These are phyloP conservation scores for Myiagra hebetior DNA, from an alignment of 2,113 vertebrate genomes.

Conservation along the genomic window DNA sequence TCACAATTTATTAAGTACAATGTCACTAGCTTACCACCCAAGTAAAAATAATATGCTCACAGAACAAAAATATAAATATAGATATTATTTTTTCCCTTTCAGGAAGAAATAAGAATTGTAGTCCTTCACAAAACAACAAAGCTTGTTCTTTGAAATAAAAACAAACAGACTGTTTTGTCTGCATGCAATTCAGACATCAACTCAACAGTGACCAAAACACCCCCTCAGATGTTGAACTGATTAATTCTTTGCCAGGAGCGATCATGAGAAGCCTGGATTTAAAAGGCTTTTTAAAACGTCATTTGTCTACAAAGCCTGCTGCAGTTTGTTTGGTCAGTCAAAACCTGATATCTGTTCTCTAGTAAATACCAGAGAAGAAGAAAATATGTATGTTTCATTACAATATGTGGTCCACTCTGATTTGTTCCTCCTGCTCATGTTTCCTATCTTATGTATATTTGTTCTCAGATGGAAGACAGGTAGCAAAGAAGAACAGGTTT, in stretches of 20 bases:
- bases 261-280: slow-evolving; percentile 7
- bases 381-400: neutral
- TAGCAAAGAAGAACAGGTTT: neutral
- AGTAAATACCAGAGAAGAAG: neutral
- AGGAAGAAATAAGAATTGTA: neutral
- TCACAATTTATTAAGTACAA: neutral
- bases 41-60: neutral
- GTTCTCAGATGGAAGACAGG: neutral
- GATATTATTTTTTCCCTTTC: neutral
- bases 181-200: neutral
- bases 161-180: neutral
- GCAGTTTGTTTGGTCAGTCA: neutral
- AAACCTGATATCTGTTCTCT: neutral
- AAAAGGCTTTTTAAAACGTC: neutral
- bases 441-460: neutral
- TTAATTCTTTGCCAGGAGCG: slow-evolving; percentile 26
- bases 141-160: slow-evolving; percentile 20
- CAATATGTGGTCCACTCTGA: neutral
- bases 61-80: neutral
- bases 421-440: neutral
- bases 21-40: neutral
- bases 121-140: neutral
- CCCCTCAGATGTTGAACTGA: slow-evolving; percentile 8
- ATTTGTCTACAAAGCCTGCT: neutral
- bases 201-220: neutral